A percentile compares a stretch with the other conserved stretches of the same genome.
These are phyloP conservation scores for Ictalurus furcatus DNA, from an alignment of 2,113 vertebrate species.

Conservation along the genomic window DNA sequence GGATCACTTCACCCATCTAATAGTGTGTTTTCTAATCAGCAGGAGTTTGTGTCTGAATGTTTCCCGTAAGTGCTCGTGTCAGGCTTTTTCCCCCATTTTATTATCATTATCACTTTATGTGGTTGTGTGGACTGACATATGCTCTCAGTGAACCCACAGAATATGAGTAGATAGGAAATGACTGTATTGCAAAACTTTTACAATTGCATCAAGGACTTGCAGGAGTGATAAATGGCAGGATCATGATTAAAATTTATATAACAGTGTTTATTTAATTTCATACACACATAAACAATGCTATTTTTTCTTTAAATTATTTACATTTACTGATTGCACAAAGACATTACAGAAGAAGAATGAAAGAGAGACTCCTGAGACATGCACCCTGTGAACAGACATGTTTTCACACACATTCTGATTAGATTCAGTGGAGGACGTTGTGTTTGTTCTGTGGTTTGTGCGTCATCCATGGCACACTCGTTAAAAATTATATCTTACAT, in stretches of 20 bases:
- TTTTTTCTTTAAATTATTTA: not conserved
- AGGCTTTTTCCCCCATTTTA: not conserved
- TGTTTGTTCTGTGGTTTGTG: not conserved
- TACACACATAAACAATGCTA: not conserved
- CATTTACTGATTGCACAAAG: not conserved
- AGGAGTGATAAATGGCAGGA: no score
- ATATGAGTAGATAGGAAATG: not conserved
- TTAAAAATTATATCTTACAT: not conserved
- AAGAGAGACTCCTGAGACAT: not conserved
- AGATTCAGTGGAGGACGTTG: not conserved
- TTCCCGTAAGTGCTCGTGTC: constrained; percentile 13
- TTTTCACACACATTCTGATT: constrained; percentile 7
- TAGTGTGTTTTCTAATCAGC: constrained; percentile 46
- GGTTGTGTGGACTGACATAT: not conserved
- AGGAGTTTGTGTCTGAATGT: constrained; percentile 19
- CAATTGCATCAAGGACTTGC: not conserved
- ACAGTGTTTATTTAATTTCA: not conserved
- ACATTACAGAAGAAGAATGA: not conserved
- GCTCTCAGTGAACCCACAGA: not conserved
- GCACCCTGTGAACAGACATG: not conserved
- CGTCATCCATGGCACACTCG: not conserved
- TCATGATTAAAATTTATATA: not conserved
- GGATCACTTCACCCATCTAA: constrained; percentile 43
- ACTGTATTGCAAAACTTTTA: not conserved
- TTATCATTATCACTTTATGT: not conserved